Conservation (phyloP, 2,888 invertebrate species). For the Mayetiola destructor region DNA sequence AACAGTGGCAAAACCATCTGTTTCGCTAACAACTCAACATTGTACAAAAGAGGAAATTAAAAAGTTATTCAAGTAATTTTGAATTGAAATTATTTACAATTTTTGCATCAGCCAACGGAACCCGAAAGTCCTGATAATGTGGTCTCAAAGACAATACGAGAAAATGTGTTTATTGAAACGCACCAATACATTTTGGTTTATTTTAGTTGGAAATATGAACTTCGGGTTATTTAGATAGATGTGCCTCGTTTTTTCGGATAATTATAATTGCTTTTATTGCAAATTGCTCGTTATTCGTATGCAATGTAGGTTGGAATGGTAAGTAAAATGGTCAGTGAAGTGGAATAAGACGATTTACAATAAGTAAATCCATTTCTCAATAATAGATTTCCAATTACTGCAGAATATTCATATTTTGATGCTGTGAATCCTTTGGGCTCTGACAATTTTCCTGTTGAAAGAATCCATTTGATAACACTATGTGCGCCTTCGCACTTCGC, state of each 20-base stretch:
- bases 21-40: not conserved
- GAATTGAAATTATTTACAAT: not conserved
- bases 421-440: too few relatives aligned
- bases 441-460: not conserved
- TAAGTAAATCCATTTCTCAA: too few relatives aligned
- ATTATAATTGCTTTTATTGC: too few relatives aligned
- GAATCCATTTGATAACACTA: not conserved
- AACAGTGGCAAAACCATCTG: too few relatives aligned
- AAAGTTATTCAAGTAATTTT: not conserved
- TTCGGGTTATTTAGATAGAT: not conserved
- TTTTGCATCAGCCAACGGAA: too few relatives aligned
- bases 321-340: too few relatives aligned
- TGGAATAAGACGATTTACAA: too few relatives aligned
- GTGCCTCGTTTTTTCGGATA: not conserved
- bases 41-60: not conserved
- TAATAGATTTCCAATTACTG: too few relatives aligned
- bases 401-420: too few relatives aligned
- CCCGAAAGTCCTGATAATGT: not conserved
- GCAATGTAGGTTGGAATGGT: too few relatives aligned
- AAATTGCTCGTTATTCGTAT: too few relatives aligned
- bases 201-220: not conserved
- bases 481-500: not conserved
- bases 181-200: not conserved
- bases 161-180: not conserved
- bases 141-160: not conserved